These are phyloP conservation scores for Pachymerium ferrugineum DNA, from an alignment of 2,888 invertebrate species.

Conservation along the genomic window DNA sequence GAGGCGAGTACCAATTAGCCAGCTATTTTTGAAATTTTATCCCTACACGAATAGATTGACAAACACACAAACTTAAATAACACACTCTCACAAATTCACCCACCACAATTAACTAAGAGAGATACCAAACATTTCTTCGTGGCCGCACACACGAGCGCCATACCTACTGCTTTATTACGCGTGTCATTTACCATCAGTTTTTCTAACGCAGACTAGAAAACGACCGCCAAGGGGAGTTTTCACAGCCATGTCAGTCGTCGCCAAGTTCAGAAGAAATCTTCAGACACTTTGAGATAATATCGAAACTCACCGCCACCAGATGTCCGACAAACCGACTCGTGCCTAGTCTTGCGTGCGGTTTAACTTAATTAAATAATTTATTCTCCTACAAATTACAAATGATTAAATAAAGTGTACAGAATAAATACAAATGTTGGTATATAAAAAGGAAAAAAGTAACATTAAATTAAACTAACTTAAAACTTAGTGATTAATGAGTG, in stretches of 20 bases:
- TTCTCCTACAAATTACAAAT: neutral
- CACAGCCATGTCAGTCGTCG: no score
- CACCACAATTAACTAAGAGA: neutral
- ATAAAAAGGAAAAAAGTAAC: neutral
- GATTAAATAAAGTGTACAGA: neutral
- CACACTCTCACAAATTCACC: neutral
- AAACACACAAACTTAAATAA: no score
- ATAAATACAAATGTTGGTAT: neutral
- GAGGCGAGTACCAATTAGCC: neutral
- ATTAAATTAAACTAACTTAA: neutral
- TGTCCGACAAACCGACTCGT: neutral
- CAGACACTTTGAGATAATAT: neutral
- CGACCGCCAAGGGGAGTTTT: neutral
- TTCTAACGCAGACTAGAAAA: neutral
- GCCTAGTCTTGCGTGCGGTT: neutral
- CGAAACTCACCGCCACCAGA: neutral
- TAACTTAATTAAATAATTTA: neutral
- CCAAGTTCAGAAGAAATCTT: neutral
- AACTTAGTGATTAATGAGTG: no score
- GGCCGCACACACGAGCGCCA: neutral
- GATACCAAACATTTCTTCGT: neutral
- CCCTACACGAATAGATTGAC: neutral
- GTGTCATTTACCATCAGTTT: neutral
- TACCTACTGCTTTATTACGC: neutral
- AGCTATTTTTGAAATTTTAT: neutral